Evolutionary conservation across 2,888 invertebrate species (phyloP).

Genomic region (Tolmerus cingulatus): DNA sequence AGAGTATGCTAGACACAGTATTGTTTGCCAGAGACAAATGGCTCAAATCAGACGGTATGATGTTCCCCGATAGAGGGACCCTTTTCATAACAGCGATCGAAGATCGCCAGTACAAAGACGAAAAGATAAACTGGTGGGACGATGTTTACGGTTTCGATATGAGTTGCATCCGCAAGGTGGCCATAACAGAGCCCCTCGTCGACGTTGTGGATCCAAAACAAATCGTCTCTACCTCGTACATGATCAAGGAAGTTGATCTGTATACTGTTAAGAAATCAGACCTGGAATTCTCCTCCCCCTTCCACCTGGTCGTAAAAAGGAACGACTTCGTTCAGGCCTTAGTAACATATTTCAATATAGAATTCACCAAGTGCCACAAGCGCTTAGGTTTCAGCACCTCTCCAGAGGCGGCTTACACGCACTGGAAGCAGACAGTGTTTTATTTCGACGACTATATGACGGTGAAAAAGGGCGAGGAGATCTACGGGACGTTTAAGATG

Average conservation of each 20-base stretch:
- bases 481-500: constrained; percentile 91
- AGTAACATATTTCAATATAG: constrained; percentile 98
- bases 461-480: constrained; percentile 92
- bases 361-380: constrained; percentile 99
- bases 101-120: constrained; percentile 99
- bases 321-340: constrained; percentile 98
- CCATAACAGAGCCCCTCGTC: constrained; percentile 97
- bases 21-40: constrained; percentile 97
- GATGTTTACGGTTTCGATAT: constrained; percentile 99
- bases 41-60: constrained; percentile 89
- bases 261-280: constrained; percentile 97
- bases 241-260: constrained; percentile 97
- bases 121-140: constrained; percentile 99
- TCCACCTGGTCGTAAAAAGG: constrained; percentile 81
- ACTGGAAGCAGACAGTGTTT: constrained; percentile 98
- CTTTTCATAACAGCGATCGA: constrained; percentile 93
- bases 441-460: constrained; percentile 98
- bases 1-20: constrained; percentile 99
- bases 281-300: constrained; percentile 89
- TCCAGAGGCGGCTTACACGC: constrained; percentile 97
- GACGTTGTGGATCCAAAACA: constrained; percentile 99
- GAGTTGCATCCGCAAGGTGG: constrained; percentile 97
- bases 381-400: constrained; percentile 97
- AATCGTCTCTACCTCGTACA: constrained; percentile 93
- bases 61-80: constrained; percentile 94